Percentiles rank a stretch among this genome's conserved stretches.
These are phyloP conservation scores for Sciurus niger DNA, from an alignment of 2,113 vertebrate genomes.

Conservation along the genomic window DNA sequence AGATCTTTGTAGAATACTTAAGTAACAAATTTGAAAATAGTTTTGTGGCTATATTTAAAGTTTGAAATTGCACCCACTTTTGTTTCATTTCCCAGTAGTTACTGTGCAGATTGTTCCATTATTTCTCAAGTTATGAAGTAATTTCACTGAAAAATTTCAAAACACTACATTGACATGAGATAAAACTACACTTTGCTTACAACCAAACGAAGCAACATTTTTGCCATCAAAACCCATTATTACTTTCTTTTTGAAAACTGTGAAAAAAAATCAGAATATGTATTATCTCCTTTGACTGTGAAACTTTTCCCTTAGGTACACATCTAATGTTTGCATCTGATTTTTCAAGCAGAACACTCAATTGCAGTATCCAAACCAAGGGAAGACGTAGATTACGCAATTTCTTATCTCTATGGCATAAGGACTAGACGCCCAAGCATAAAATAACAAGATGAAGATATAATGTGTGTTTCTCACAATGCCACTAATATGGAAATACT, in stretches of 20 bases:
- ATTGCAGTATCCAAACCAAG: conserved; percentile 51
- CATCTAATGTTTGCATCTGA: conserved; percentile 70
- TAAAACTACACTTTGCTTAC: conserved; percentile 85
- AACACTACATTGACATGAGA: conserved; percentile 72
- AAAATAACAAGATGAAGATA: conserved; percentile 76
- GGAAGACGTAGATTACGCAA: conserved; percentile 40
- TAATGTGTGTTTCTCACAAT: conserved; percentile 64
- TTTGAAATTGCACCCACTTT: conserved; percentile 71
- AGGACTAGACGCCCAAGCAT: neutral
- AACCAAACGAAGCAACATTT: conserved; percentile 73
- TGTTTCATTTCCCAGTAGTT: conserved; percentile 71
- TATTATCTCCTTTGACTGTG: conserved; percentile 81
- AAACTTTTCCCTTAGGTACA: conserved; percentile 77
- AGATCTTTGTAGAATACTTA: conserved; percentile 29
- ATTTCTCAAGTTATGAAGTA: conserved; percentile 77
- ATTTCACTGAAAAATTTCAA: conserved; percentile 80
- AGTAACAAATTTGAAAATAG: conserved; percentile 79
- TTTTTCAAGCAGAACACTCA: conserved; percentile 65
- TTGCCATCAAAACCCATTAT: conserved; percentile 77
- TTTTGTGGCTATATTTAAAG: conserved; percentile 72
- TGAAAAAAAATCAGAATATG: conserved; percentile 79
- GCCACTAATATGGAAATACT: conserved; percentile 34
- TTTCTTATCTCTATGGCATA: conserved; percentile 39
- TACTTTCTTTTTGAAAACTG: conserved; percentile 85
- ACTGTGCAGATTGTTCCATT: conserved; percentile 77